Conservation (phyloP, 2,113 vertebrate species). For the Nestor notabilis region DNA sequence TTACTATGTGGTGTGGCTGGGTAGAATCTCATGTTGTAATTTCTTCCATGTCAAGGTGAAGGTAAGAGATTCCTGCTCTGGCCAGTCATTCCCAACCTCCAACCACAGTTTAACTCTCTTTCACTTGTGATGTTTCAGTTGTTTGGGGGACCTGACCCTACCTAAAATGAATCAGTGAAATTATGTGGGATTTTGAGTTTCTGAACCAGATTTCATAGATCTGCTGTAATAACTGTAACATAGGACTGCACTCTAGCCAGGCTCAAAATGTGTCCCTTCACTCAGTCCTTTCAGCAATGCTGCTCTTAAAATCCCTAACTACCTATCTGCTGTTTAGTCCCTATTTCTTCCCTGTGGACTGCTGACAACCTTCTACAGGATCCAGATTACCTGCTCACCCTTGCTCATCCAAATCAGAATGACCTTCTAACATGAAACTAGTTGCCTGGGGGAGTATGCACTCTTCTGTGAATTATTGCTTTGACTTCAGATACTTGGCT, state of each 20-base stretch:
- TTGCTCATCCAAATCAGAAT: background rate
- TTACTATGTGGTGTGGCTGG: background rate
- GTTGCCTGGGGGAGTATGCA: background rate
- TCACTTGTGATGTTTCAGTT: background rate
- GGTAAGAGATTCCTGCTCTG: background rate
- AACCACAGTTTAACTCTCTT: background rate
- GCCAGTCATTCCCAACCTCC: background rate
- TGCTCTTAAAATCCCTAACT: background rate
- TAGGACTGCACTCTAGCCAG: background rate
- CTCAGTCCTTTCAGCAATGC: background rate
- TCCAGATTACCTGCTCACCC: background rate
- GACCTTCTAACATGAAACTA: background rate
- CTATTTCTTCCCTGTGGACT: background rate
- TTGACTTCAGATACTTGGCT: background rate
- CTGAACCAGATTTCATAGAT: background rate
- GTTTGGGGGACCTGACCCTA: background rate
- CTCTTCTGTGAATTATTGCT: background rate
- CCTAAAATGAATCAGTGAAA: background rate
- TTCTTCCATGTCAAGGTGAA: background rate
- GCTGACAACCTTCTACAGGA: background rate
- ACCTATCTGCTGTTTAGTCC: background rate
- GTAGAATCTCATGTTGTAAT: background rate
- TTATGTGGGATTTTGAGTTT: background rate
- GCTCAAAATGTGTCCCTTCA: background rate
- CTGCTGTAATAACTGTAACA: background rate